These are phyloP conservation scores for Rotaria magnacalcarata DNA, from an alignment of 2,888 invertebrate genomes.

Conservation along the genomic window DNA sequence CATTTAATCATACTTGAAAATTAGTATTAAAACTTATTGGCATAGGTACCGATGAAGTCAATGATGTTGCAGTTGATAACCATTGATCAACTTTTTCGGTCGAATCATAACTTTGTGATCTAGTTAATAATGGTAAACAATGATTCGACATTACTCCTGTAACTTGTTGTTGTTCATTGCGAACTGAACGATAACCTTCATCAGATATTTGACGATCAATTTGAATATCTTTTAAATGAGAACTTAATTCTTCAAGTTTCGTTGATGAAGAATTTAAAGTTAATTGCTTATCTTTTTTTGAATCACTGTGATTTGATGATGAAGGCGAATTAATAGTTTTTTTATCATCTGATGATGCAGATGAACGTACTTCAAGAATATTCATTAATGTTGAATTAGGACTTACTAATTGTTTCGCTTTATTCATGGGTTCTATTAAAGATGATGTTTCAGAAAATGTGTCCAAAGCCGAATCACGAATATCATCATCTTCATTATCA, in stretches of 20 bases:
- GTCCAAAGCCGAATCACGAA: neutral
- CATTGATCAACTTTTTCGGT: constrained; percentile 17
- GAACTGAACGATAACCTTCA: constrained; percentile 20
- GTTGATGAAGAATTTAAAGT: neutral
- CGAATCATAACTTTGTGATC: neutral
- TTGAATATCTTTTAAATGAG: neutral
- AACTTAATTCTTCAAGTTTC: neutral
- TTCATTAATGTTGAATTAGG: neutral
- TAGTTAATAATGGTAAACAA: neutral
- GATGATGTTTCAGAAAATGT: constrained; percentile 29
- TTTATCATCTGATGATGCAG: neutral
- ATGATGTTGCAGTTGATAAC: neutral
- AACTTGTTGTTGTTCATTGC: constrained; percentile 8
- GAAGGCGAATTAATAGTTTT: neutral
- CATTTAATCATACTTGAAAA: neutral
- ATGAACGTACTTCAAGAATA: neutral
- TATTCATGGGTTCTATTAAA: neutral
- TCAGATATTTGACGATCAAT: constrained; percentile 33
- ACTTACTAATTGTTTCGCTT: neutral
- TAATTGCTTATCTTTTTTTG: neutral
- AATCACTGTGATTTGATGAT: too few species aligned
- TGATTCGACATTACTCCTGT: neutral
- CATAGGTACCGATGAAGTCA: neutral
- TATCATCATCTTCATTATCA: neutral
- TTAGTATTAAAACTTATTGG: neutral